These are phyloP conservation scores for Platichthys stellatus DNA, from an alignment of 2,113 vertebrate species.

Conservation along the genomic window DNA sequence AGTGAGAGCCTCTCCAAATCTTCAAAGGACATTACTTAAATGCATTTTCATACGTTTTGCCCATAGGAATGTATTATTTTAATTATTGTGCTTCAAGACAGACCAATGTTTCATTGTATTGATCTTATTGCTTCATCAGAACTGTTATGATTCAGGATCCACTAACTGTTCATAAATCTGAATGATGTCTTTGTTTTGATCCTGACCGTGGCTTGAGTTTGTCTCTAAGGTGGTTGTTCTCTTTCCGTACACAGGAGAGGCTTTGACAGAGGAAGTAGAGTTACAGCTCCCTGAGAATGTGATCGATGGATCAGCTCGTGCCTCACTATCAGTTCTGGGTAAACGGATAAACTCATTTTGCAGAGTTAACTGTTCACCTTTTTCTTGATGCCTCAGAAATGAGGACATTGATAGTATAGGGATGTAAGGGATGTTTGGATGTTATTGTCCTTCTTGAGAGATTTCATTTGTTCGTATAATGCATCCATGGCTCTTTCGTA, in stretches of 20 bases:
- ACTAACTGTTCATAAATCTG: neutral
- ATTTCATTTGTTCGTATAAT: no score
- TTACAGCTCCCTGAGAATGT: constrained; percentile 46
- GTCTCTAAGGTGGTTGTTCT: neutral
- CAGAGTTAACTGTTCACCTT: no score
- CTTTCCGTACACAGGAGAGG: constrained; percentile 47
- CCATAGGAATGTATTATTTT: no score
- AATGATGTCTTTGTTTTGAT: neutral
- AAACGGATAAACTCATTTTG: constrained; percentile 25
- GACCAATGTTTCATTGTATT: neutral
- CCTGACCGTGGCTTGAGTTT: neutral
- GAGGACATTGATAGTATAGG: no score
- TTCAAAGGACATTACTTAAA: neutral
- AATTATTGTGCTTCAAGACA: neutral
- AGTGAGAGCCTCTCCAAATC: no score
- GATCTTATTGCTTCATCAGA: neutral
- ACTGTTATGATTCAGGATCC: neutral
- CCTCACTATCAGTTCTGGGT: no score
- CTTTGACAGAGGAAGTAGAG: constrained; percentile 55
- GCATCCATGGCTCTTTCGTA: no score
- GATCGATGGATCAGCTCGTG: no score
- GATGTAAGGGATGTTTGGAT: no score
- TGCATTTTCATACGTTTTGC: no score
- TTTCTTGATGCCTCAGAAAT: no score
- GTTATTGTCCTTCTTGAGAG: no score